Conservation (phyloP, 2,113 vertebrate species). For the Ciconia stormi region DNA sequence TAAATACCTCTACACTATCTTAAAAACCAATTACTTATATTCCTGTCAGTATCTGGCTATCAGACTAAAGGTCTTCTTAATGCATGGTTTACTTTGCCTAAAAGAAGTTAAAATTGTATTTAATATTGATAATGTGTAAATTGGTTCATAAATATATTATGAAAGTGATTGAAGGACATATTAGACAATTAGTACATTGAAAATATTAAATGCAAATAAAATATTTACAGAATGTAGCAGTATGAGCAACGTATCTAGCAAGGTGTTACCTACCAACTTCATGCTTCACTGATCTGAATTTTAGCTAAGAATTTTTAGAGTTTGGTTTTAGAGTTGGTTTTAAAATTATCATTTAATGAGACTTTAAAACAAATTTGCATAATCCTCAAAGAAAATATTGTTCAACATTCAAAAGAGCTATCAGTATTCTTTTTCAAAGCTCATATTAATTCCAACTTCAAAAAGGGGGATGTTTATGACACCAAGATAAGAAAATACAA, state of each 20-base stretch:
- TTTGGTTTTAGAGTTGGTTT: conserved; percentile 56
- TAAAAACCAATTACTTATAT: neutral
- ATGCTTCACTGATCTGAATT: conserved; percentile 55
- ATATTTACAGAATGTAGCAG: neutral
- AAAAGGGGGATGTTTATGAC: conserved; percentile 53
- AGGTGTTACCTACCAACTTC: neutral
- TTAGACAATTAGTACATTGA: neutral
- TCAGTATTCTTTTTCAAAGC: conserved; percentile 44
- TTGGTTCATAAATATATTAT: neutral
- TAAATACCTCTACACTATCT: neutral
- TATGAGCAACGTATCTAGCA: neutral
- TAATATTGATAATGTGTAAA: neutral
- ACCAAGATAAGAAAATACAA: conserved; percentile 61
- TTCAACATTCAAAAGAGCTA: conserved; percentile 54
- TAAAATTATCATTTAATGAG: conserved; percentile 73
- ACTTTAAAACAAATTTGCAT: conserved; percentile 68
- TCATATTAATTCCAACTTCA: conserved; percentile 58
- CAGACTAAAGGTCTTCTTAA: neutral
- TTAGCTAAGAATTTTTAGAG: conserved; percentile 46
- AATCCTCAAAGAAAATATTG: conserved; percentile 68
- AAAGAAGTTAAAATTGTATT: neutral
- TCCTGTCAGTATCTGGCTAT: neutral
- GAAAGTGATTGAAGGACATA: neutral
- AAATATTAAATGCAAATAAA: conserved; percentile 22
- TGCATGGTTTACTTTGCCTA: neutral